Percentiles rank a stretch among this genome's conserved stretches.
Evolutionary conservation across 2,888 invertebrate genomes (phyloP).

Genomic region (Malthinus flaveolus): DNA sequence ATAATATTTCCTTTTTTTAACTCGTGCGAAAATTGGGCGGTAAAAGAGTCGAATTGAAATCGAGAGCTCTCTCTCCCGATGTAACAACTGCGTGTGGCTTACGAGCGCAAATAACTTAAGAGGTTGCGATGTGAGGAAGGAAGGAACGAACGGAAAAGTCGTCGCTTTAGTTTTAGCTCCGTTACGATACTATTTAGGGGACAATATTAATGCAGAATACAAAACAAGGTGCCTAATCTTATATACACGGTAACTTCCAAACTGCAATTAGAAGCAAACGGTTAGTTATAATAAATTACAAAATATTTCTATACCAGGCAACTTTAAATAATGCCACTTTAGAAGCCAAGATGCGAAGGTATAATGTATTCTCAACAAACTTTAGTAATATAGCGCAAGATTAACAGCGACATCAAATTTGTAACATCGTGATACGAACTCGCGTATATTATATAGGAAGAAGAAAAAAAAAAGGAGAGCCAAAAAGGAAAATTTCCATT

Average conservation of each 20-base stretch:
- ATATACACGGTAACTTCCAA: conserved; percentile 40
- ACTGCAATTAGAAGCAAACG: conserved; percentile 52
- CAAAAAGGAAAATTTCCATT: conserved; percentile 25
- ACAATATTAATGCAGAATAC: conserved; percentile 34
- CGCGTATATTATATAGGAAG: conserved; percentile 6
- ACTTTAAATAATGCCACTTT: conserved; percentile 51
- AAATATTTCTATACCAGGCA: conserved; percentile 50
- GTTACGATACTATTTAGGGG: conserved; percentile 31
- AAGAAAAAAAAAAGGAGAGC: conserved; percentile 25
- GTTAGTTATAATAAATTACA: conserved; percentile 50
- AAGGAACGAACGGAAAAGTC: not conserved
- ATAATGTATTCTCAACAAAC: conserved; percentile 50
- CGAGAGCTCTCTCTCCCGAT: no score
- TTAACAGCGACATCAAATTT: conserved; percentile 48
- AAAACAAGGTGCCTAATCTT: conserved; percentile 34
- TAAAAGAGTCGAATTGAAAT: no score
- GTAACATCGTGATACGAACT: conserved; percentile 29
- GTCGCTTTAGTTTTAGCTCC: conserved; percentile 18
- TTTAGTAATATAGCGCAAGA: conserved; percentile 52
- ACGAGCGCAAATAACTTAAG: not conserved
- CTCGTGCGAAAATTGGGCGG: no score
- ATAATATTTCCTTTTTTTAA: no score
- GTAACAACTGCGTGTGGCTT: not conserved
- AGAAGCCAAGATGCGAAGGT: conserved; percentile 31
- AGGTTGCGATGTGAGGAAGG: conserved; percentile 11